Percentiles rank a stretch among this genome's conserved stretches.
Evolutionary conservation across 2,888 invertebrate genomes (phyloP).

Genomic region (Diaprepes abbreviatus): DNA sequence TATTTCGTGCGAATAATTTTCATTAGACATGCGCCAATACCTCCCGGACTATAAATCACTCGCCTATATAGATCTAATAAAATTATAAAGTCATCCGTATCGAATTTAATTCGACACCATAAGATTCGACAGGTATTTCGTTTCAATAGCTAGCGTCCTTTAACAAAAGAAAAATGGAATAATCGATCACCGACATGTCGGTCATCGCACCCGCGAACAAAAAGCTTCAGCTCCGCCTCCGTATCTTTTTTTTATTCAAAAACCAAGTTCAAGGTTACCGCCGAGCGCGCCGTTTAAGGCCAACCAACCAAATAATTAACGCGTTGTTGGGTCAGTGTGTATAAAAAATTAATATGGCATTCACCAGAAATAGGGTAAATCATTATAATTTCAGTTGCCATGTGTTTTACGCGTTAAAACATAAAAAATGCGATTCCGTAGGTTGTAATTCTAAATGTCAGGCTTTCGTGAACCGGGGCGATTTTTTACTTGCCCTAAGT

Average conservation of each 20-base stretch:
- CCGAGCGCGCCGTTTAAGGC: not conserved
- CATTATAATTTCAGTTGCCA: not conserved
- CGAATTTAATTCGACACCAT: not conserved
- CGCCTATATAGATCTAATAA: too few relatives aligned
- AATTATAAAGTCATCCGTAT: not conserved
- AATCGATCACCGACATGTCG: constrained; percentile 1
- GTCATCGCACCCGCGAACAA: constrained; percentile 6
- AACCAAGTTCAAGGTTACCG: constrained; percentile 19
- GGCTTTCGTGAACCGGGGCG: too few relatives aligned
- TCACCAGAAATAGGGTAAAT: constrained; percentile 8
- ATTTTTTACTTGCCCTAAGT: too few relatives aligned
- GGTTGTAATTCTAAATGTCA: too few relatives aligned
- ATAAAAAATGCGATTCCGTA: too few relatives aligned
- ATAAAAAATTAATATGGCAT: not conserved
- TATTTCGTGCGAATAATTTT: too few relatives aligned
- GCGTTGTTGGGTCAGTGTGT: not conserved
- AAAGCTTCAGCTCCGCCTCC: constrained; percentile 2
- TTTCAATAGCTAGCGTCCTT: not conserved
- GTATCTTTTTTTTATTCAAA: constrained; percentile 2
- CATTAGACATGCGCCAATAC: too few relatives aligned
- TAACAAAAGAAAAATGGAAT: not conserved
- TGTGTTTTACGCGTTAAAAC: not conserved
- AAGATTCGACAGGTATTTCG: not conserved
- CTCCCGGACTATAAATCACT: too few relatives aligned
- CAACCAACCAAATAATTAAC: constrained; percentile 12